Evolutionary conservation across 2,888 invertebrate genomes (phyloP).

Genomic region (Nephrotoma flavescens): DNA sequence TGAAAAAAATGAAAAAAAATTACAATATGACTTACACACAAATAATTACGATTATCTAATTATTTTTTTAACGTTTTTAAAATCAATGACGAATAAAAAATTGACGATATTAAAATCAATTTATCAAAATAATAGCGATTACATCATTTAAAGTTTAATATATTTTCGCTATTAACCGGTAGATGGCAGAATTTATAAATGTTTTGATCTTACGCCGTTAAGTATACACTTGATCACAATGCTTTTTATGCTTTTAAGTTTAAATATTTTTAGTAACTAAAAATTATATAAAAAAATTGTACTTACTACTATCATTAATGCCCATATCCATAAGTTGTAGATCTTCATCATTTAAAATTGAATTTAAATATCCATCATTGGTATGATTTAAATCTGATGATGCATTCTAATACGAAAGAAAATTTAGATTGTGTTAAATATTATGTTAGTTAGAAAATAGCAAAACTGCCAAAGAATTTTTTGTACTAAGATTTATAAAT

Average conservation of each 20-base stretch:
- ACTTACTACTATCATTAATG: constrained; percentile 63
- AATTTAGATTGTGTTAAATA: background rate
- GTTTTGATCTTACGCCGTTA: background rate
- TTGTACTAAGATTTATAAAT: background rate
- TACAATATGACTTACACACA: background rate
- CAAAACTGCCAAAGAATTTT: background rate
- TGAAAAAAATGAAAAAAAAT: background rate
- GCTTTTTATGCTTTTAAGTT: background rate
- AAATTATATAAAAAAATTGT: background rate
- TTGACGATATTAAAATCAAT: no score
- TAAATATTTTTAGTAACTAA: background rate
- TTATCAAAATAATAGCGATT: background rate
- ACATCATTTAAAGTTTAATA: background rate
- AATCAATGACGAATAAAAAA: background rate
- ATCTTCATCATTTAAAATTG: constrained; percentile 78
- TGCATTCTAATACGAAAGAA: constrained; percentile 33
- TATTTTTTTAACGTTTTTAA: background rate
- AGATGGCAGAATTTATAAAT: background rate
- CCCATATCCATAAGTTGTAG: constrained; percentile 86
- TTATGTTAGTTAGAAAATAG: background rate
- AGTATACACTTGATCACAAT: background rate
- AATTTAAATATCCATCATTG: constrained; percentile 68
- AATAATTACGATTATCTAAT: background rate
- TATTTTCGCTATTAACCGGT: background rate
- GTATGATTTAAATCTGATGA: constrained; percentile 56